Base-by-base conservation (phyloP, 1,140 invertebrate genomes). In the Radopholus similis region DNA sequence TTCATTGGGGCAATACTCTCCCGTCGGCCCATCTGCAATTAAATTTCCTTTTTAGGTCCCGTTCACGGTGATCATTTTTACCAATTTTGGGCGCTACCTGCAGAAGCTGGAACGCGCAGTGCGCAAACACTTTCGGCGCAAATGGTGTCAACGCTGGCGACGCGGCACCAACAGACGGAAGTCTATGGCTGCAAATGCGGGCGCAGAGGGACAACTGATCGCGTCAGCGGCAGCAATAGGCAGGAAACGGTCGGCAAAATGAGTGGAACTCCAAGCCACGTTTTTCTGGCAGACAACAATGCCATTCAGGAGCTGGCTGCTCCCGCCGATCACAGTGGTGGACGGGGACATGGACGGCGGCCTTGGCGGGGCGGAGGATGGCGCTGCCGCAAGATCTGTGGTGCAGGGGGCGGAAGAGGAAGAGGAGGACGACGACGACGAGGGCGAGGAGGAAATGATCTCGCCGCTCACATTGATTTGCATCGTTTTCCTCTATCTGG, bases 31-130 rank as follows among this genome's bases (percentile, higher is more conserved):
- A 47, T 47, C 4, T 47, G 23, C 42, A 47, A 47, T 18, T 47
- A 47, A 47, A 47, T 47, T 8, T 2, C 23, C 28, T 59, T 8
- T 59, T 13, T 32, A 49, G 21, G 80, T 79, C 32, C 77, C 77
- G 1, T 68, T 79, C 34, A 80, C 78, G 9, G 78, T 79, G 11
- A 79, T 79, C 47, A 75, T 80, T 23, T 70, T 79, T 38, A 78
- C 77, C 13, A 79, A 79, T 54, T 76, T 79, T 67, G 77, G 77
- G 21, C 56, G 78, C 53, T 79, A 79, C 62, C 38, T 79, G 11
- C 78, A 80, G 53, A 66, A 65, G 11, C 49, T 77, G 38, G 77
- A 77, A 38, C 55, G 65, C 1, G 53, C 37, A 34, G 21, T 78
- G 11, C 44, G 75, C 13, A 69, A 65, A 49, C 42, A 47, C 13